phyloP scores from a whole-genome alignment of 2,888 invertebrate species.

The Lagria hirta region DNA sequence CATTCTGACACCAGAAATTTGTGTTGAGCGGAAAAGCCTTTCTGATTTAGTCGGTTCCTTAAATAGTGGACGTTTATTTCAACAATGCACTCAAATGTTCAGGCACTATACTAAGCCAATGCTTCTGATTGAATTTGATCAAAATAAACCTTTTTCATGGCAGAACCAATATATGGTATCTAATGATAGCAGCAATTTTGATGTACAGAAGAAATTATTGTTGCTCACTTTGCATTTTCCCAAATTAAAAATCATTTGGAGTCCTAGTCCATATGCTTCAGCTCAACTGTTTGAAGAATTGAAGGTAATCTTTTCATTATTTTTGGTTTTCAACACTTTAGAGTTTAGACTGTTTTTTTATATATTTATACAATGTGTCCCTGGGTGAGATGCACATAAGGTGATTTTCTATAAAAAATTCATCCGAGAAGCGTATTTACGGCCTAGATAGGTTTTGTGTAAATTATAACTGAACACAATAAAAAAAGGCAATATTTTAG shows the following conservation, averaged over 20 bases:
- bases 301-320: too few species aligned
- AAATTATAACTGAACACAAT: too few species aligned
- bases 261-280: conserved; percentile 93
- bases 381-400: too few species aligned
- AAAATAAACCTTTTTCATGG: conserved; percentile 86
- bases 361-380: too few species aligned
- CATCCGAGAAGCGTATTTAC: too few species aligned
- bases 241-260: conserved; percentile 90
- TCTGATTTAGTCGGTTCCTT: conserved; percentile 95
- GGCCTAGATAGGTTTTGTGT: too few species aligned
- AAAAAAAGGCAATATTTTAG: too few species aligned
- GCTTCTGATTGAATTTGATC: conserved; percentile 94
- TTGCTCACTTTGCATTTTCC: conserved; percentile 96
- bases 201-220: conserved; percentile 84
- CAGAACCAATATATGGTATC: conserved; percentile 83
- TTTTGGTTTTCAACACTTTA: too few species aligned
- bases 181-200: conserved; percentile 72
- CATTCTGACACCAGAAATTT: conserved; percentile 93
- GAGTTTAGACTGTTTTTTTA: too few species aligned
- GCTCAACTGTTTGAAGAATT: conserved; percentile 95
- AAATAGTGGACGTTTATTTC: conserved; percentile 91
- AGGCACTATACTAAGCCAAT: conserved; percentile 85
- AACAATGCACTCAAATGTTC: conserved; percentile 93
- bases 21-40: conserved; percentile 95
- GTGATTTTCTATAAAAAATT: too few species aligned